Evolutionary conservation across 2,888 invertebrate species (phyloP).

Genomic region (Schizaphis graminum): DNA sequence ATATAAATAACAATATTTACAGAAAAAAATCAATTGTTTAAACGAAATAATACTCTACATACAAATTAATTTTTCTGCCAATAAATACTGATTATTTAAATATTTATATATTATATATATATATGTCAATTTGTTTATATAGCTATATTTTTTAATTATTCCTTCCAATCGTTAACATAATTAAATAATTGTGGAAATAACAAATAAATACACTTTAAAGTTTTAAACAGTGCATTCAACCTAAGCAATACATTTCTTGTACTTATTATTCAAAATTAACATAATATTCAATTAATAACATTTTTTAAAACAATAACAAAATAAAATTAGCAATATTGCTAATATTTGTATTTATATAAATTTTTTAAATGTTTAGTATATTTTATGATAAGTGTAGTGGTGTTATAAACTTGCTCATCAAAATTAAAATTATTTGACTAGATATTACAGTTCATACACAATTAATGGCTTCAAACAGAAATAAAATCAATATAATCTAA

Average conservation of each 20-base stretch:
- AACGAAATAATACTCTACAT: background rate
- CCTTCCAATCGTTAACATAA: slow-evolving; percentile 15
- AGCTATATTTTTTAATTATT: background rate
- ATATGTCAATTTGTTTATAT: background rate
- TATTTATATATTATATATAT: background rate
- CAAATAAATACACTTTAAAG: slow-evolving; percentile 6
- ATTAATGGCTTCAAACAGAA: slow-evolving; percentile 23
- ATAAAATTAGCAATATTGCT: background rate
- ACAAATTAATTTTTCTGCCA: background rate
- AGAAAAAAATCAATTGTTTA: background rate
- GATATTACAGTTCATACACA: slow-evolving; percentile 34
- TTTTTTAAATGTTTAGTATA: background rate
- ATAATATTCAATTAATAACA: slow-evolving; percentile 19
- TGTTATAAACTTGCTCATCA: background rate
- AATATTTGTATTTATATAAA: background rate
- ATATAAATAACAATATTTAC: background rate
- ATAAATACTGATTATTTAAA: slow-evolving; percentile 7
- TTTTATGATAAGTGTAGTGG: background rate
- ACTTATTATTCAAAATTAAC: slow-evolving; percentile 3
- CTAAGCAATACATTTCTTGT: background rate
- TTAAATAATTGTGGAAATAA: background rate
- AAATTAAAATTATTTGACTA: slow-evolving; percentile 53
- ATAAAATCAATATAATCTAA: slow-evolving; percentile 38
- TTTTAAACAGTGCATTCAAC: background rate
- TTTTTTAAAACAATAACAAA: background rate